A percentile compares a stretch with the other conserved stretches of the same genome.
These are phyloP conservation scores for Diabrotica virgifera DNA, from an alignment of 1,140 invertebrate species.

Conservation along the genomic window DNA sequence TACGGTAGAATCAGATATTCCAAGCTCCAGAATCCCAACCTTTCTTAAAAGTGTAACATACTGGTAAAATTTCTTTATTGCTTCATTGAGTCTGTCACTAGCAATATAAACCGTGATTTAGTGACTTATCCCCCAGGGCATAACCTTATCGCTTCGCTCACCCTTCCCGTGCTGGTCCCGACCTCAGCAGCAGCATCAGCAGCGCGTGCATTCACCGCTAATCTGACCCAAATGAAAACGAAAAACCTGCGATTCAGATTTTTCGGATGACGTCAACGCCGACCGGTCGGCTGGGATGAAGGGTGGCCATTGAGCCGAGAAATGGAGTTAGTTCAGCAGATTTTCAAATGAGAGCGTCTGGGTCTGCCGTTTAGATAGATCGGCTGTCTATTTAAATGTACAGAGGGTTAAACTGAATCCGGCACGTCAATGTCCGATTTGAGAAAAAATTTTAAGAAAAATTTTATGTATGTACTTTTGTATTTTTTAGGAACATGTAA, in stretches of 20 bases:
- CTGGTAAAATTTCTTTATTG: too few relatives aligned
- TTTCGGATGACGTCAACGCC: constrained; percentile 9
- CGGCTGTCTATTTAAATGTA: too few relatives aligned
- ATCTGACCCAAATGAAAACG: constrained; percentile 20
- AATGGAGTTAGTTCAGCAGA: constrained; percentile 18
- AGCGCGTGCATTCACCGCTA: constrained; percentile 12
- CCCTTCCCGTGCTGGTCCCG: not conserved
- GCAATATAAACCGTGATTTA: not conserved
- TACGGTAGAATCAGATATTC: too few relatives aligned
- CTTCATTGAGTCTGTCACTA: not conserved
- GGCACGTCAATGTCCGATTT: too few relatives aligned
- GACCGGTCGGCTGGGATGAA: constrained; percentile 1
- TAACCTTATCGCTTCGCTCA: not conserved
- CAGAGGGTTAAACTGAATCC: too few relatives aligned
- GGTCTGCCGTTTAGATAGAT: too few relatives aligned
- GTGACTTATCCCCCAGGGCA: not conserved
- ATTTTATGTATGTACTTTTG: too few relatives aligned
- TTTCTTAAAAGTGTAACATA: too few relatives aligned
- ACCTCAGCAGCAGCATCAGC: not conserved
- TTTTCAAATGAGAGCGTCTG: not conserved
- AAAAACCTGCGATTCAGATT: constrained; percentile 11
- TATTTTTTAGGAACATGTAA: too few relatives aligned
- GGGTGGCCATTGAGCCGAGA: constrained; percentile 16
- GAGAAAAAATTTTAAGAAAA: too few relatives aligned
- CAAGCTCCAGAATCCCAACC: too few relatives aligned